These are phyloP conservation scores for Troglohyphantes excavatus DNA, from an alignment of 2,888 invertebrate species.

Conservation along the genomic window DNA sequence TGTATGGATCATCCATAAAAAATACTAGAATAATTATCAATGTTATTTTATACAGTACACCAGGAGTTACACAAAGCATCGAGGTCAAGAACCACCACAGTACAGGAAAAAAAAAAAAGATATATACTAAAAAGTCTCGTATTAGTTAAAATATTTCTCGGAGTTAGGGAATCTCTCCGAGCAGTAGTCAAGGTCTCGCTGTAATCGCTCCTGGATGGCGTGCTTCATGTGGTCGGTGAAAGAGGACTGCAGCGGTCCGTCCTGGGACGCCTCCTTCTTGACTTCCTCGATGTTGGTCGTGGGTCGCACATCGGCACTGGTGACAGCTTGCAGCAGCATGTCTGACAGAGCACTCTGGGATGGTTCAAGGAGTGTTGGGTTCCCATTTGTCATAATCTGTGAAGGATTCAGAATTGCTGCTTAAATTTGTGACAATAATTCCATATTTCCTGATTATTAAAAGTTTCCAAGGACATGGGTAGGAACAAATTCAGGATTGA, in stretches of 20 bases:
- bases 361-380: slow-evolving; percentile 80
- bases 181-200: slow-evolving; percentile 83
- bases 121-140: background rate
- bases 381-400: slow-evolving; percentile 82
- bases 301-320: slow-evolving; percentile 84
- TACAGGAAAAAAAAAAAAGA: no score
- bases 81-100: no score
- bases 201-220: slow-evolving; percentile 84
- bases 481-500: no score
- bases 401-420: no score
- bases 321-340: slow-evolving; percentile 84
- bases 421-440: no score
- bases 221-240: slow-evolving; percentile 84
- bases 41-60: no score
- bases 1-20: no score
- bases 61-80: no score
- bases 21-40: no score
- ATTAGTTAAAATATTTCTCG: slow-evolving; percentile 81
- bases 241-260: slow-evolving; percentile 84
- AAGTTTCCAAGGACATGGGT: no score
- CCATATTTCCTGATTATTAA: no score
- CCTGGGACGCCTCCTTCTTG: slow-evolving; percentile 84
- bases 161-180: slow-evolving; percentile 82
- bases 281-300: slow-evolving; percentile 84
- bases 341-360: slow-evolving; percentile 82